Conservation (phyloP, 2,888 invertebrate genomes). For the Leucoma salicis region DNA sequence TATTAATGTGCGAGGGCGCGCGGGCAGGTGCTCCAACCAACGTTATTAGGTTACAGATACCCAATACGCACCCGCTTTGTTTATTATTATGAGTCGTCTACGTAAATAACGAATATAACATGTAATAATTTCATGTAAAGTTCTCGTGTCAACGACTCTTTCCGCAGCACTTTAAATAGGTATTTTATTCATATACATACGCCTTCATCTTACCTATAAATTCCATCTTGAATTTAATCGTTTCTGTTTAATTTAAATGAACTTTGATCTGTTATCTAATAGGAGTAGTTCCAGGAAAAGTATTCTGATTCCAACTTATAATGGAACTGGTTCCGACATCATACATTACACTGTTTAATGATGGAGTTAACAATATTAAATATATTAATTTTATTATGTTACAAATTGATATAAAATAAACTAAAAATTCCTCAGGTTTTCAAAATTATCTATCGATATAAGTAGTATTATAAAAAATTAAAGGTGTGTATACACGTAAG, state of each 20-base stretch:
- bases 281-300: slow-evolving; percentile 66
- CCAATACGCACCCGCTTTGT: slow-evolving; percentile 55
- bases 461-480: background rate
- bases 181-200: slow-evolving; percentile 32
- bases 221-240: slow-evolving; percentile 49
- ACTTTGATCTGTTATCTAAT: slow-evolving; percentile 72
- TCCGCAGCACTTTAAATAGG: slow-evolving; percentile 25
- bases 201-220: slow-evolving; percentile 19
- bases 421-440: slow-evolving; percentile 23
- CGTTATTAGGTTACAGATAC: slow-evolving; percentile 69
- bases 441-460: slow-evolving; percentile 15
- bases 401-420: slow-evolving; percentile 18
- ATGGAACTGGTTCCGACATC: slow-evolving; percentile 51
- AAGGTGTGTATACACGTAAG: no score
- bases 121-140: slow-evolving; percentile 28
- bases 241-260: slow-evolving; percentile 63
- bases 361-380: slow-evolving; percentile 53
- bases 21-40: slow-evolving; percentile 63
- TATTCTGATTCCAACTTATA: slow-evolving; percentile 55
- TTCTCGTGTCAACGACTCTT: slow-evolving; percentile 26
- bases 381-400: slow-evolving; percentile 24
- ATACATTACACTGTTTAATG: slow-evolving; percentile 63
- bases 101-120: slow-evolving; percentile 56
- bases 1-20: slow-evolving; percentile 58
- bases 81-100: slow-evolving; percentile 51